These are phyloP conservation scores for Orgyia antiqua DNA, from an alignment of 2,888 invertebrate genomes.

Conservation along the genomic window DNA sequence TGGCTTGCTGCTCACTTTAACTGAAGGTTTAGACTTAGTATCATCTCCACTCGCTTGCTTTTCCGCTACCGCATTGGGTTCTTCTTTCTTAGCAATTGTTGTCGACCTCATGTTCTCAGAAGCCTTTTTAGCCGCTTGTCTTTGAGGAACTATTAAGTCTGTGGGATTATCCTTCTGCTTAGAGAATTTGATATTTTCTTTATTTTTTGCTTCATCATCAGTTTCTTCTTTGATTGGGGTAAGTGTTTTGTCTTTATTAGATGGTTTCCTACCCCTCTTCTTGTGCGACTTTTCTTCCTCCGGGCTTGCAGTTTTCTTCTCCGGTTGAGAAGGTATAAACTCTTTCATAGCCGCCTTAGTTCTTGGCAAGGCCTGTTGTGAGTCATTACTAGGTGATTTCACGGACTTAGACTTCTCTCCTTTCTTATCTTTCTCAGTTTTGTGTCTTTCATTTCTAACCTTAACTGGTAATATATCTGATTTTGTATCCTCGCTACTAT, in stretches of 20 bases:
- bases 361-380: conserved; percentile 82
- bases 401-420: conserved; percentile 78
- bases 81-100: conserved; percentile 70
- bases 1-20: conserved; percentile 45
- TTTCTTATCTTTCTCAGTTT: conserved; percentile 66
- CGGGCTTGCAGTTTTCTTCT: conserved; percentile 38
- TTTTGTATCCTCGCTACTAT: conserved; percentile 82
- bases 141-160: conserved; percentile 91
- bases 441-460: conserved; percentile 60
- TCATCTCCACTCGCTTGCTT: conserved; percentile 55
- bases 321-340: conserved; percentile 79
- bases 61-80: conserved; percentile 38
- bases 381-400: conserved; percentile 81
- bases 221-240: conserved; percentile 40
- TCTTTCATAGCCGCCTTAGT: conserved; percentile 93
- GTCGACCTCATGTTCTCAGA: conserved; percentile 90
- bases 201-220: conserved; percentile 69
- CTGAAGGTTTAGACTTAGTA: conserved; percentile 43
- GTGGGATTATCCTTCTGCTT: conserved; percentile 81
- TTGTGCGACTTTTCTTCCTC: conserved; percentile 56
- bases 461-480: conserved; percentile 43
- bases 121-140: conserved; percentile 94
- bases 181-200: conserved; percentile 64
- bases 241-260: conserved; percentile 61
- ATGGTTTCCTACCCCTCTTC: conserved; percentile 66